Percentiles rank a stretch among this genome's conserved stretches.
These are phyloP conservation scores for Drosophila atroscutellata DNA, from an alignment of 2,888 invertebrate genomes.

Conservation along the genomic window DNA sequence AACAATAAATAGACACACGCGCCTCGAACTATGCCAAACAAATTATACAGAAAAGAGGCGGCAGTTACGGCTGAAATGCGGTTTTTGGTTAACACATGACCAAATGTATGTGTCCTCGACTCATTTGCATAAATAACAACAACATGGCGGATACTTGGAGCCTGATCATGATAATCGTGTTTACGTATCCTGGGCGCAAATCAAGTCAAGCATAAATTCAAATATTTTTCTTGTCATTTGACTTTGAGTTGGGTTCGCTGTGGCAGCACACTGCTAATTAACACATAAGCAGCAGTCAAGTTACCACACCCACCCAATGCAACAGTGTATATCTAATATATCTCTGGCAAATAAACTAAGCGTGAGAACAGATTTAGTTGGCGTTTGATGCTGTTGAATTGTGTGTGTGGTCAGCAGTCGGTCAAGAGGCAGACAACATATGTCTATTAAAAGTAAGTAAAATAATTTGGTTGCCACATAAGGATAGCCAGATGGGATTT, in stretches of 20 bases:
- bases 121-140: conserved; percentile 73
- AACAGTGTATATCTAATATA: conserved; percentile 10
- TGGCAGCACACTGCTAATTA: conserved; percentile 63
- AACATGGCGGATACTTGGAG: conserved; percentile 35
- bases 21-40: conserved; percentile 75
- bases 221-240: conserved; percentile 66
- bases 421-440: neutral
- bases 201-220: conserved; percentile 75
- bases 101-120: conserved; percentile 16
- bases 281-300: conserved; percentile 71
- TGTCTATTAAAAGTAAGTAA: neutral
- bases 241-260: conserved; percentile 60
- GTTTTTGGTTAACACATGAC: conserved; percentile 32
- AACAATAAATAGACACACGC: conserved; percentile 76
- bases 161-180: conserved; percentile 43
- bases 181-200: conserved; percentile 40
- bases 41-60: conserved; percentile 52
- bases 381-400: conserved; percentile 23
- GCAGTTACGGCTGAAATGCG: conserved; percentile 10
- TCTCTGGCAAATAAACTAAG: conserved; percentile 38
- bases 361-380: conserved; percentile 19
- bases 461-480: neutral
- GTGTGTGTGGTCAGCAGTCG: conserved; percentile 47
- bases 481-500: neutral
- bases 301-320: neutral